Conservation (phyloP, 92 coral and sea anemone species). For the Epizoanthus fatuus region DNA sequence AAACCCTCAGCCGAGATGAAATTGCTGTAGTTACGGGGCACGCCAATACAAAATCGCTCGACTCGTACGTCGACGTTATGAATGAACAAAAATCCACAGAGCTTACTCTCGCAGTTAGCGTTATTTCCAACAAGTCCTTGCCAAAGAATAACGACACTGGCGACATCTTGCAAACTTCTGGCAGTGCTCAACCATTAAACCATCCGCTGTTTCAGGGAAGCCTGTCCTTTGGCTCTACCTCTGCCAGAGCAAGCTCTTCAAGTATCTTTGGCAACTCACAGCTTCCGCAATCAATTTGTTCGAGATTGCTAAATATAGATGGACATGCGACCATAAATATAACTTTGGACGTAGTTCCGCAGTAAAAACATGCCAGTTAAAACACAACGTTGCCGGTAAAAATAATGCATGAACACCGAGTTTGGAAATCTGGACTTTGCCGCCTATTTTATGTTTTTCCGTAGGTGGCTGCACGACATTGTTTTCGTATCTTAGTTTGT, state of each 20-base stretch:
- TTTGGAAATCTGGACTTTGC: neutral
- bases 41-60: too few species aligned
- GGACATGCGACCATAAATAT: constrained; percentile 33
- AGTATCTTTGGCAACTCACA: too few species aligned
- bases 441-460: neutral
- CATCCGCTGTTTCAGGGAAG: constrained; percentile 17
- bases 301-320: constrained; percentile 23
- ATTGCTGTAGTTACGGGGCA: too few species aligned
- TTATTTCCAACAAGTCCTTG: neutral
- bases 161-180: too few species aligned
- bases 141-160: neutral
- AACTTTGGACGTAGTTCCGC: constrained; percentile 7
- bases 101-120: too few species aligned
- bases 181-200: neutral
- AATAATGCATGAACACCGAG: constrained; percentile 5
- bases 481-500: too few species aligned
- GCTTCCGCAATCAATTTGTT: constrained; percentile 13
- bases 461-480: too few species aligned
- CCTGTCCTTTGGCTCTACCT: neutral
- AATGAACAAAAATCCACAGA: too few species aligned
- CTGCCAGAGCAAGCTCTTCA: too few species aligned
- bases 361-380: neutral
- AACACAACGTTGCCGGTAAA: neutral
- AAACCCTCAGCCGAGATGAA: too few species aligned
- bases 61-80: too few species aligned